Evolutionary conservation across 2,888 invertebrate genomes (phyloP).

Genomic region (Cataglyphis altisquamis): DNA sequence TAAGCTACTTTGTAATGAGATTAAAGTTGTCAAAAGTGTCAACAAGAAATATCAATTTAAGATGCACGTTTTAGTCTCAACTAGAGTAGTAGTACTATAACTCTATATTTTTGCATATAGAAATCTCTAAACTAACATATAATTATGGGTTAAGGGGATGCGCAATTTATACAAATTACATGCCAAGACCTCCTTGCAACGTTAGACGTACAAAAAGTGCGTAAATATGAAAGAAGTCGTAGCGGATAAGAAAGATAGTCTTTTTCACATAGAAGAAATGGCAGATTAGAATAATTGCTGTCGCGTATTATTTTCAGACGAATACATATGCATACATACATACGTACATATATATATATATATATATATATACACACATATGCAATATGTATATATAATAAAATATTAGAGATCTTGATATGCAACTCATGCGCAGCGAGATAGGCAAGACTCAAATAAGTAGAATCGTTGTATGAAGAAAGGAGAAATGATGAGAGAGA

Average conservation of each 20-base stretch:
- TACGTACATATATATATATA: conserved; percentile 1
- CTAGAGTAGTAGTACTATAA: conserved; percentile 21
- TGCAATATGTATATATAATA: conserved; percentile 17
- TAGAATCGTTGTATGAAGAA: conserved; percentile 40
- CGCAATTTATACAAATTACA: conserved; percentile 43
- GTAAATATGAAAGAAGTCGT: conserved; percentile 29
- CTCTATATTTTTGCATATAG: background rate
- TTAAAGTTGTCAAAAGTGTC: background rate
- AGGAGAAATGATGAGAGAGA: conserved; percentile 45
- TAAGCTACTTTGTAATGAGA: background rate
- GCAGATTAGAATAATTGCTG: conserved; percentile 31
- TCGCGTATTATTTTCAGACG: conserved; percentile 39
- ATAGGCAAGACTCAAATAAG: conserved; percentile 29
- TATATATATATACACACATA: background rate
- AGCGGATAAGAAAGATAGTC: conserved; percentile 21
- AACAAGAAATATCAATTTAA: background rate
- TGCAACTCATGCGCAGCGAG: conserved; percentile 63
- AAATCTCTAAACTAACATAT: conserved; percentile 15
- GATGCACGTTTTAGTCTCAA: background rate
- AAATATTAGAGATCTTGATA: conserved; percentile 66
- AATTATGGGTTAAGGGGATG: conserved; percentile 46
- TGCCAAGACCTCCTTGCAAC: conserved; percentile 48
- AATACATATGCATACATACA: conserved; percentile 18
- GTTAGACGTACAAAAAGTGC: conserved; percentile 43
- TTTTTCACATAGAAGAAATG: conserved; percentile 31